phyloP scores from a whole-genome alignment of 2,888 invertebrate genomes.

The Caenorhabditis sp. region DNA sequence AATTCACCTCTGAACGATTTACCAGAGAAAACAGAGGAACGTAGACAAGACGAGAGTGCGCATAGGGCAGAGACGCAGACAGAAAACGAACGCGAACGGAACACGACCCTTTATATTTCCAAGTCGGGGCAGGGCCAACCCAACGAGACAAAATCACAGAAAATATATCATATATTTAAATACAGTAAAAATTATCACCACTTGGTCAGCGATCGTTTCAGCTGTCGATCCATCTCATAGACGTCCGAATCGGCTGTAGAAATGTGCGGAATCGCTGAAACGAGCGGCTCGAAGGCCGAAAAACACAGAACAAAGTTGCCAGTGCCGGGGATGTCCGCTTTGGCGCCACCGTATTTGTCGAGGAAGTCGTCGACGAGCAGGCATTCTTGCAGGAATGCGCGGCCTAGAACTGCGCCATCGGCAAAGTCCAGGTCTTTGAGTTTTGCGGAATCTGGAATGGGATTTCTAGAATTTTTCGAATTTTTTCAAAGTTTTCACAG shows the following conservation, averaged over 20 bases:
- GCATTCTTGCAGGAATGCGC: constrained; percentile 71
- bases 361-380: constrained; percentile 66
- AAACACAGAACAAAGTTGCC: constrained; percentile 73
- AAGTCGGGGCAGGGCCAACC: too few species aligned
- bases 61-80: too few species aligned
- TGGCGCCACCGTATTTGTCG: constrained; percentile 59
- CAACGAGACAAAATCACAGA: too few species aligned
- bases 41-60: too few species aligned
- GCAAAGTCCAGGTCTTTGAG: constrained; percentile 66
- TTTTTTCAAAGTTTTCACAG: background rate
- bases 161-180: too few species aligned
- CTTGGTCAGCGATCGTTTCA: constrained; percentile 63
- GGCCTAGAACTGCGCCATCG: constrained; percentile 71
- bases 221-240: constrained; percentile 71
- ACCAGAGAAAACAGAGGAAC: too few species aligned
- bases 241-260: constrained; percentile 57
- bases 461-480: background rate
- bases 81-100: too few species aligned
- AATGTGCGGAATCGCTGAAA: constrained; percentile 73
- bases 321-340: constrained; percentile 46
- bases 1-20: too few species aligned
- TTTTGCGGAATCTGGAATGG: constrained; percentile 43
- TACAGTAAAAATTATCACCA: too few species aligned
- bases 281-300: constrained; percentile 66
- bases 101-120: too few species aligned